Conservation (phyloP, 2,797 vertebrate genomes). For the Prionace glauca region DNA sequence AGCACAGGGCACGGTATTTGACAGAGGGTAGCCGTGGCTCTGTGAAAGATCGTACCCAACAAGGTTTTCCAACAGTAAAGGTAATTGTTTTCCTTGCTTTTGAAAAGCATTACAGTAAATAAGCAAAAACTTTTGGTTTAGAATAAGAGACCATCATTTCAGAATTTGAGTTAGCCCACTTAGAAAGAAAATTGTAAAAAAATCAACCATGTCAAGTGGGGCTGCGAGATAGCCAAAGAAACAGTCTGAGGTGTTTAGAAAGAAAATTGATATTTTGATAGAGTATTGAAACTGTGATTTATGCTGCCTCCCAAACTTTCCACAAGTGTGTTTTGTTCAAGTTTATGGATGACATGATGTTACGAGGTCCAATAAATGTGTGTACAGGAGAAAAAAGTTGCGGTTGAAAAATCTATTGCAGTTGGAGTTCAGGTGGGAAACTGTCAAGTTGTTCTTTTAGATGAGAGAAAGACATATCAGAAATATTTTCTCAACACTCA, state of each 20-base stretch:
- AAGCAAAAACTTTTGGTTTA: not conserved
- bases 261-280: not conserved
- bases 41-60: constrained; percentile 92
- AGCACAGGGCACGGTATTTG: constrained; percentile 91
- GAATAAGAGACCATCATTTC: not conserved
- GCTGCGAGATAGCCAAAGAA: not conserved
- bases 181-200: not conserved
- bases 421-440: not conserved
- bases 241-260: not conserved
- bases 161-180: not conserved
- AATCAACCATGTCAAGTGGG: not conserved
- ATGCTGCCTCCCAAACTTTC: not conserved
- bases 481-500: not conserved
- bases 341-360: not conserved
- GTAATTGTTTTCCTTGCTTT: constrained; percentile 53
- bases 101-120: not conserved
- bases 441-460: not conserved
- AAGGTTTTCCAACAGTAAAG: constrained; percentile 94
- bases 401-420: not conserved
- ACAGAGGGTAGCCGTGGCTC: constrained; percentile 96
- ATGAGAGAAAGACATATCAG: not conserved
- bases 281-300: not conserved
- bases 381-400: not conserved
- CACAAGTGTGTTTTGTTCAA: not conserved
- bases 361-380: not conserved